Percentiles rank a stretch among this genome's conserved stretches.
Evolutionary conservation across 2,113 vertebrate species (phyloP).

Genomic region (Myotis lucifugus): DNA sequence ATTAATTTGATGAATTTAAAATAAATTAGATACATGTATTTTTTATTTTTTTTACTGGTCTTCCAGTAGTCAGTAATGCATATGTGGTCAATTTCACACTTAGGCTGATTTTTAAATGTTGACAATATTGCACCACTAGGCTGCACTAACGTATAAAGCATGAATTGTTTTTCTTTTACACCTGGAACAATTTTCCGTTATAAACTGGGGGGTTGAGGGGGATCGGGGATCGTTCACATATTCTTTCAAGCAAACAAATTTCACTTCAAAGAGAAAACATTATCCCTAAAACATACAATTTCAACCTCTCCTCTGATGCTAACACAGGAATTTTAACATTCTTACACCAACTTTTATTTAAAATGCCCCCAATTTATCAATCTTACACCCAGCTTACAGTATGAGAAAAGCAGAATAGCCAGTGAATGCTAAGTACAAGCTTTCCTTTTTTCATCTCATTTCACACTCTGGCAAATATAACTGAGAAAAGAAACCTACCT

Average conservation of each 20-base stretch:
- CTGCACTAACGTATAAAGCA: slow-evolving; percentile 83
- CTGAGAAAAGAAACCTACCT: slow-evolving; percentile 83
- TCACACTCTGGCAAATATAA: slow-evolving; percentile 69
- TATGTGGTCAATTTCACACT: slow-evolving; percentile 54
- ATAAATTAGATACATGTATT: slow-evolving; percentile 34
- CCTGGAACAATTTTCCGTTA: slow-evolving; percentile 69
- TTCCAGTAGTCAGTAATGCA: background rate
- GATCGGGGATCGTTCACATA: background rate
- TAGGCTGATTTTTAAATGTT: slow-evolving; percentile 66
- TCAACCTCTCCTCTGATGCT: slow-evolving; percentile 39
- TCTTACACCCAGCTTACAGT: background rate
- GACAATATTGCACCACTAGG: slow-evolving; percentile 84
- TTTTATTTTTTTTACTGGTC: slow-evolving; percentile 3
- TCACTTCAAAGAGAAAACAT: slow-evolving; percentile 56
- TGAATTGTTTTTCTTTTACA: slow-evolving; percentile 67
- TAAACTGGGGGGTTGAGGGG: slow-evolving; percentile 28
- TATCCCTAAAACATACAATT: slow-evolving; percentile 47
- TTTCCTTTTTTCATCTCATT: slow-evolving; percentile 49
- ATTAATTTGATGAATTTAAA: slow-evolving; percentile 64
- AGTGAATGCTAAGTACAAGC: slow-evolving; percentile 44
- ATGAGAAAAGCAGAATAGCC: slow-evolving; percentile 52
- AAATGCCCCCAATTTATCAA: slow-evolving; percentile 42
- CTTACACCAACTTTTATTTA: slow-evolving; percentile 64
- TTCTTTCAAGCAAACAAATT: slow-evolving; percentile 77
- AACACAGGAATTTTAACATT: slow-evolving; percentile 28